Conservation (phyloP, 2,888 invertebrate species). For the Coelinius sp. region DNA sequence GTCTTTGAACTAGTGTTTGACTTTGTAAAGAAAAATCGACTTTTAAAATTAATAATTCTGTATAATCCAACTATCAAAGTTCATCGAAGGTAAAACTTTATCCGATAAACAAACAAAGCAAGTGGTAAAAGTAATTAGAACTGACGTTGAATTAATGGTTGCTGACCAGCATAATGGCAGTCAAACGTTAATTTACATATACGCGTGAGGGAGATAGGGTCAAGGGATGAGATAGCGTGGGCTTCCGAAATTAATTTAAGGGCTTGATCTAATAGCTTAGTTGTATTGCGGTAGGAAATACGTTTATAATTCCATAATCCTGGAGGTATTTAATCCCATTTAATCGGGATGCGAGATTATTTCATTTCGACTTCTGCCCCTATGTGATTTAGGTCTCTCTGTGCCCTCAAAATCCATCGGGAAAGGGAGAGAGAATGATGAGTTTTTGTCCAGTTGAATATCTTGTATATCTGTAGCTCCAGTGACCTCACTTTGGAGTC, state of each 20-base stretch:
- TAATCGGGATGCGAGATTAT: background rate
- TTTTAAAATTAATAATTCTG: background rate
- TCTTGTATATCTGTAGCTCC: background rate
- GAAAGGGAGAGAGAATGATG: background rate
- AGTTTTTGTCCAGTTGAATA: background rate
- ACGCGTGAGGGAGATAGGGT: constrained; percentile 14
- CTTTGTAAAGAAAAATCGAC: background rate
- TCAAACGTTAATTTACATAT: background rate
- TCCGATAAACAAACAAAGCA: constrained; percentile 6
- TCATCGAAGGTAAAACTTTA: background rate
- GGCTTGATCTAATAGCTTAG: background rate
- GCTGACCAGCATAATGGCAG: constrained; percentile 25
- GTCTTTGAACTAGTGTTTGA: too few relatives aligned
- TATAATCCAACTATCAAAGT: background rate
- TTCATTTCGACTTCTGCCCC: background rate
- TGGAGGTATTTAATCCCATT: background rate
- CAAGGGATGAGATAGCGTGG: background rate
- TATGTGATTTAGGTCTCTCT: background rate
- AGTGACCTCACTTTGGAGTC: constrained; percentile 12
- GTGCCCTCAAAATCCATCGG: background rate
- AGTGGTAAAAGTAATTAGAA: constrained; percentile 35
- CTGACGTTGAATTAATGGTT: constrained; percentile 28
- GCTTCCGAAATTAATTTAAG: background rate
- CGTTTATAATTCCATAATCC: background rate
- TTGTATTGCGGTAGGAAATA: background rate